A percentile compares a stretch with the other conserved stretches of the same genome.
These are phyloP conservation scores for Chelon auratus DNA, from an alignment of 2,797 vertebrate species.

Conservation along the genomic window DNA sequence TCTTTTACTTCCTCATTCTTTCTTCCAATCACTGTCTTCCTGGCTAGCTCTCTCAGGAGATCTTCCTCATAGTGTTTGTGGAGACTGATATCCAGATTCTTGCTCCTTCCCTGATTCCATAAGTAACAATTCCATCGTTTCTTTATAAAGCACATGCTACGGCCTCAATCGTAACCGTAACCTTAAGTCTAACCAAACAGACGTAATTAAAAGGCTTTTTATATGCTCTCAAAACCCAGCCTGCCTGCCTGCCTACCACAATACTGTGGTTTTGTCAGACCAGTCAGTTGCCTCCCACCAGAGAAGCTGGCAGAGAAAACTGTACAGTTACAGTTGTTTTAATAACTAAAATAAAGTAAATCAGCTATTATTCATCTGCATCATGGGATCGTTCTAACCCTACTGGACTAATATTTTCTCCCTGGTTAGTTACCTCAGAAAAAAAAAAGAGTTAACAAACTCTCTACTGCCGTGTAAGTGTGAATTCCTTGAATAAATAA, in stretches of 20 bases:
- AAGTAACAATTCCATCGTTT: slow-evolving; percentile 54
- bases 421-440: slow-evolving; percentile 29
- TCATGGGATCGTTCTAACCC: slow-evolving; percentile 34
- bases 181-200: slow-evolving; percentile 76
- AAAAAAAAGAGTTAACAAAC: slow-evolving; percentile 38
- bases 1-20: background rate
- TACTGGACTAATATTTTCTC: slow-evolving; percentile 19
- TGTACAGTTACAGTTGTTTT: slow-evolving; percentile 61
- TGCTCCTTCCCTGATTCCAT: slow-evolving; percentile 24
- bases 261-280: slow-evolving; percentile 70
- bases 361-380: slow-evolving; percentile 50
- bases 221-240: slow-evolving; percentile 72
- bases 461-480: slow-evolving; percentile 57
- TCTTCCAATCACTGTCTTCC: background rate
- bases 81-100: slow-evolving; percentile 37
- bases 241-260: slow-evolving; percentile 62
- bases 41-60: slow-evolving; percentile 18
- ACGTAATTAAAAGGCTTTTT: slow-evolving; percentile 82
- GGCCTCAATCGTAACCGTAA: slow-evolving; percentile 69
- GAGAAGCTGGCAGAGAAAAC: slow-evolving; percentile 41
- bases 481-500: slow-evolving; percentile 84
- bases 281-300: slow-evolving; percentile 61
- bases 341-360: slow-evolving; percentile 67
- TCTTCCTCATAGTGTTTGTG: slow-evolving; percentile 20
- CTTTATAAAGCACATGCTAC: slow-evolving; percentile 68